Conservation (phyloP, 2,888 invertebrate genomes). For the Ditula angustiorana region DNA sequence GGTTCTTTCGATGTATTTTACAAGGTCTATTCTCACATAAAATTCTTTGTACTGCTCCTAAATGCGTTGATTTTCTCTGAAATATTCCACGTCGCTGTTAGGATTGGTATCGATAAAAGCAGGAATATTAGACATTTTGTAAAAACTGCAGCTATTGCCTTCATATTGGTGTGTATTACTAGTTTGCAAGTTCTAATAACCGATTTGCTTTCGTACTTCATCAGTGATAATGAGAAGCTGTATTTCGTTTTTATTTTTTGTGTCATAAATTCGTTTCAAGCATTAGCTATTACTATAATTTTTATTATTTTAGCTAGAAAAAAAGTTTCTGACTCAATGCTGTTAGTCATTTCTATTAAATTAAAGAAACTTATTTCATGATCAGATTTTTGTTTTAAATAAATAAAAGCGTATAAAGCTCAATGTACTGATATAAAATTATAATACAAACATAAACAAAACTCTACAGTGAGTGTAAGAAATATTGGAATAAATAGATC, state of each 20-base stretch:
- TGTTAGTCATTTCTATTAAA: constrained; percentile 31
- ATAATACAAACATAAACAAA: no score
- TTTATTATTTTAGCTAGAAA: constrained; percentile 48
- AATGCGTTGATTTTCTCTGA: constrained; percentile 60
- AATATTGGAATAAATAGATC: no score
- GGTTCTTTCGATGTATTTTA: constrained; percentile 50
- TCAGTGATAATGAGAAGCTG: constrained; percentile 34
- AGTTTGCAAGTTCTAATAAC: constrained; percentile 64
- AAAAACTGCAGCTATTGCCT: constrained; percentile 56
- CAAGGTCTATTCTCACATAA: constrained; percentile 52
- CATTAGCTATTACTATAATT: constrained; percentile 50
- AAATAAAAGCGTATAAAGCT: not conserved
- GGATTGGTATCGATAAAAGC: constrained; percentile 40
- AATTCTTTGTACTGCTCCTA: constrained; percentile 56
- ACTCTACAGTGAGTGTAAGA: no score
- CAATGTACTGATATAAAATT: no score
- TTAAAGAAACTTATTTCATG: constrained; percentile 27
- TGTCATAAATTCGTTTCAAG: constrained; percentile 57
- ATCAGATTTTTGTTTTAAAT: not conserved
- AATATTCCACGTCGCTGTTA: constrained; percentile 59
- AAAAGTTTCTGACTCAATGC: constrained; percentile 39
- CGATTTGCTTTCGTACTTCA: constrained; percentile 52
- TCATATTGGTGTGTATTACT: constrained; percentile 60
- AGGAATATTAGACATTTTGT: constrained; percentile 48
- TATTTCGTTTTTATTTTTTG: constrained; percentile 48